Percentiles rank a stretch among this genome's conserved stretches.
phyloP scores from a whole-genome alignment of 2,113 vertebrate genomes.

The Plecturocebus donacophilus region DNA sequence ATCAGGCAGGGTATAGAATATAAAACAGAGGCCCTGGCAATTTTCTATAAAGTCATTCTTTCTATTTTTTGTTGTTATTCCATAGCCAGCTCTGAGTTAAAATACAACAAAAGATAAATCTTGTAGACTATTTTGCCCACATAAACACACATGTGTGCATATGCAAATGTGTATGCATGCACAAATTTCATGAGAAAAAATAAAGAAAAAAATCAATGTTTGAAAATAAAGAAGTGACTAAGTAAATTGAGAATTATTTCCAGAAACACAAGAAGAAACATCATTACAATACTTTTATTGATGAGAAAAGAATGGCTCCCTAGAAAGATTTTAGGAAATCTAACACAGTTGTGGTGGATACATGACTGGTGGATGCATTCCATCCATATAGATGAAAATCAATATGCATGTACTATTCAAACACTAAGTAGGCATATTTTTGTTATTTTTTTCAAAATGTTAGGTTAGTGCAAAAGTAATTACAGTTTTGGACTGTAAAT shows the following conservation, averaged over 20 bases:
- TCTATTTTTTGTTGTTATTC: neutral
- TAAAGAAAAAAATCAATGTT: neutral
- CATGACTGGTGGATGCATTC: too few species aligned
- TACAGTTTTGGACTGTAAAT: too few species aligned
- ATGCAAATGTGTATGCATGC: neutral
- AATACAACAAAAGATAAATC: neutral
- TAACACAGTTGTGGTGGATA: neutral
- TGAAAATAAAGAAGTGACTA: neutral
- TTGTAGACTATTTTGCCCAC: neutral
- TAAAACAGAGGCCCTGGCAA: neutral
- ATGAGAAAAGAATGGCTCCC: neutral
- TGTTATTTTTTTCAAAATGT: neutral
- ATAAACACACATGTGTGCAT: neutral
- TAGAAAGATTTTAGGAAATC: neutral
- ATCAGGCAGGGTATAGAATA: neutral
- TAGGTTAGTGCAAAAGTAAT: neutral
- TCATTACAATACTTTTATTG: neutral
- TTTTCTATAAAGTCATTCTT: neutral
- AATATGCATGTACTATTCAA: neutral
- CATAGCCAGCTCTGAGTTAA: slow-evolving; percentile 18
- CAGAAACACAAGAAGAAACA: neutral
- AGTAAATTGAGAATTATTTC: neutral
- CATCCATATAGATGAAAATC: neutral
- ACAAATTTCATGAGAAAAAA: neutral
- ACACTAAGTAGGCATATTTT: neutral